Base-by-base conservation (phyloP, 2,888 invertebrate genomes). In the Drosophila conformis region DNA sequence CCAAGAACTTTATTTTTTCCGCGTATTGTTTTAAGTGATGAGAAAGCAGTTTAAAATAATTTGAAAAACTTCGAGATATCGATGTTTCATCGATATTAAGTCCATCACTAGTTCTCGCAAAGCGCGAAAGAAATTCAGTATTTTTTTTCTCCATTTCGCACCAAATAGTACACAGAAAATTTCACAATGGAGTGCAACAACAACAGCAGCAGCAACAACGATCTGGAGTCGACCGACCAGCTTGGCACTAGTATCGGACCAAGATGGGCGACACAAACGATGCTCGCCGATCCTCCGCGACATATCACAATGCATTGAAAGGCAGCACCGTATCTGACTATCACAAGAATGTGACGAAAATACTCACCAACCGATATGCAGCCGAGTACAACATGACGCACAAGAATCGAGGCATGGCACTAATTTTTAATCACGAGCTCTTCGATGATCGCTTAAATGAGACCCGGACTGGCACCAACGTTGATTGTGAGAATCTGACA, bases 361-460 rank as follows among this genome's bases (percentile, higher is more conserved):
- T 96, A 95, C 94, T 95, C 11, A 94, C 95, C 1, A 94, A 95
- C 63, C 95, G 95, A 80, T 95, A 96, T 92, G 95, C 96, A 0
- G 94, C 95, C 0, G 96, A 96, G 91, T 98, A 98, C 92, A 97
- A 97, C 82, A 98, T 98, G 98, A 95, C 95, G 80, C 97, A 98
- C 92, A 94, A 95, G 78, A 94, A 95, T 78, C 95, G 98, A 68
- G 98, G 98, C 35, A 93, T 95, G 86, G 98, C 98, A 2, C 92
- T 98, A 36, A 97, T 99, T 89, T 97, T 98, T 90, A 98, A 98
- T 91, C 98, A 98, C 91, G 97, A 97, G 92, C 94, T 95, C 86
- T 98, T 98, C 91, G 95, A 95, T 78, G 94, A 96, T 78, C 94
- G 96, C 40, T 94, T 94, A 64, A 95, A 95, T 84, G 96, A 96